These are phyloP conservation scores for Lagopus leucura DNA, from an alignment of 2,113 vertebrate genomes.

Conservation along the genomic window DNA sequence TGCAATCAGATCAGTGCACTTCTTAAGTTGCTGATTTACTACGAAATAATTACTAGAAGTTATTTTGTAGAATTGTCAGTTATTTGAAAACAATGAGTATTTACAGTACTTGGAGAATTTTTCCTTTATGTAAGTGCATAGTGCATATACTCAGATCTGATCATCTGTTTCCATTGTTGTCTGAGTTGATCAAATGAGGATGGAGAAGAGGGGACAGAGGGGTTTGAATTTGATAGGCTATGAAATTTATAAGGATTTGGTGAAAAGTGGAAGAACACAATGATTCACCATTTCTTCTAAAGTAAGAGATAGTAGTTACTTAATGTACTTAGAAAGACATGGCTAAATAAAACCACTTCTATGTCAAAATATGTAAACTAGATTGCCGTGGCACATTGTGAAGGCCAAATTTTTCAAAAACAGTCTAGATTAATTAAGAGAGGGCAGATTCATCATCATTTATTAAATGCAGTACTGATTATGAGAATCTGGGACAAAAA, in stretches of 20 bases:
- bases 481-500: not conserved
- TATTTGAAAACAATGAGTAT: not conserved
- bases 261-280: not conserved
- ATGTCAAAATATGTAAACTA: not conserved
- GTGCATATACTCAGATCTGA: not conserved
- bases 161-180: rapidly evolving
- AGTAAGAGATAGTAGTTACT: not conserved
- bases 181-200: rapidly evolving
- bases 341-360: not conserved
- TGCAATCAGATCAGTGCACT: not conserved
- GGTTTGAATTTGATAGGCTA: not conserved
- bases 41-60: not conserved
- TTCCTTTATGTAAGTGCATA: not conserved
- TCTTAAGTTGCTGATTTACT: not conserved
- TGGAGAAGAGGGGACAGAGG: not conserved
- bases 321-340: not conserved
- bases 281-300: not conserved
- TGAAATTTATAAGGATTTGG: not conserved
- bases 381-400: not conserved
- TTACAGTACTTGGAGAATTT: not conserved
- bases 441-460: not conserved
- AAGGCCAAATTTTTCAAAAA: not conserved
- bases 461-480: not conserved
- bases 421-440: not conserved
- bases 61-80: not conserved